These are phyloP conservation scores for Scrobipalpa atriplicella DNA, from an alignment of 2,888 invertebrate genomes.

Conservation along the genomic window DNA sequence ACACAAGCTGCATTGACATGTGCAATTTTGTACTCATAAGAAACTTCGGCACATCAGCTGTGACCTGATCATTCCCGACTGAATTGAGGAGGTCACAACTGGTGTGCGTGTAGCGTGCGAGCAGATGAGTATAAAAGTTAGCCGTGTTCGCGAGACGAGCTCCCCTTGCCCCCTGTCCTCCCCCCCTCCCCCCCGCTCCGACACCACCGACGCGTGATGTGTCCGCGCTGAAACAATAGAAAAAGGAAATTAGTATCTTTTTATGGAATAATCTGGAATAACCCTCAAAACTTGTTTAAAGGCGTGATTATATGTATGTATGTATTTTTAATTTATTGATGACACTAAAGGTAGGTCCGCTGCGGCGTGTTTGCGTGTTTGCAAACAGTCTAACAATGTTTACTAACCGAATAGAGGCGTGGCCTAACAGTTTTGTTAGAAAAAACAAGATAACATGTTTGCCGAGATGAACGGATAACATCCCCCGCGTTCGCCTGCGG, in stretches of 20 bases:
- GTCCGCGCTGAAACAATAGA: background rate
- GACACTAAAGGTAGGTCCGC: no score
- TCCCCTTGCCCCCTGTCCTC: background rate
- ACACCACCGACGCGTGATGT: constrained; percentile 9
- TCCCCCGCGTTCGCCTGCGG: no score
- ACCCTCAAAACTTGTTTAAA: no score
- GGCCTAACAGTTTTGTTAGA: no score
- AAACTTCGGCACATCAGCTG: background rate
- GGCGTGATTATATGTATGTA: no score
- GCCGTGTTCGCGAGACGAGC: constrained; percentile 1
- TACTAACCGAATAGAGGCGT: no score
- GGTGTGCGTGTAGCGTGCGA: background rate
- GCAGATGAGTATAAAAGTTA: constrained; percentile 4
- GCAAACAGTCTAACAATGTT: no score
- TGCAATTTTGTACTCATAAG: constrained; percentile 9
- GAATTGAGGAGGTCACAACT: background rate
- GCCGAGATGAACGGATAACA: no score
- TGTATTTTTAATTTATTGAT: no score
- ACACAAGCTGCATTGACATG: constrained; percentile 1
- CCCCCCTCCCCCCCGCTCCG: background rate
- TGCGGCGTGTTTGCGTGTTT: no score
- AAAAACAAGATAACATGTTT: no score
- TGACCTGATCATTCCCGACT: background rate
- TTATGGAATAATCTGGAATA: no score
- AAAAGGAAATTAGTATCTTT: background rate